Percentiles rank a stretch among this genome's conserved stretches.
Evolutionary conservation across 92 coral and sea anemone species (phyloP).

Genomic region (Siderastrea siderea): DNA sequence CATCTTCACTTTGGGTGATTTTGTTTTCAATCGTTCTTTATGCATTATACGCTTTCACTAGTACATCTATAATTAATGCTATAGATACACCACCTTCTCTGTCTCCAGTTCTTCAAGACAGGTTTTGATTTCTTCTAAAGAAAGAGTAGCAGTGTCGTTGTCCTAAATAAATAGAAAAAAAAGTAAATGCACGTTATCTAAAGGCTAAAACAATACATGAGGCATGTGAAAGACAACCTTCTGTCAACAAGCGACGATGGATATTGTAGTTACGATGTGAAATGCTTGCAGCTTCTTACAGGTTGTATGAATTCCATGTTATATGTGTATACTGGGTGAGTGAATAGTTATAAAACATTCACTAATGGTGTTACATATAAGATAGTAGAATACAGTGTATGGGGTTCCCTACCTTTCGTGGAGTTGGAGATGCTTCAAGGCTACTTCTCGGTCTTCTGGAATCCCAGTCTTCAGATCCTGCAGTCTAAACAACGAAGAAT

Average conservation of each 20-base stretch:
- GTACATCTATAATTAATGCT: neutral
- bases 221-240: too few relatives aligned
- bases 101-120: conserved; percentile 86
- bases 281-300: too few relatives aligned
- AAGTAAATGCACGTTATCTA: too few relatives aligned
- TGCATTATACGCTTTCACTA: neutral
- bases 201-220: too few relatives aligned
- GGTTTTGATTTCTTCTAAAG: conserved; percentile 93
- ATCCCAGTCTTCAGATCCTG: conserved; percentile 58
- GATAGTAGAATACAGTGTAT: neutral
- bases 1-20: too few relatives aligned
- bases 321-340: neutral
- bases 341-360: neutral
- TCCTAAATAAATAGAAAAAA: neutral
- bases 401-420: neutral
- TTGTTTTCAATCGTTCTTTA: neutral
- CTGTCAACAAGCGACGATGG: too few relatives aligned
- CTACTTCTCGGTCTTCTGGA: conserved; percentile 35
- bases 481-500: conserved; percentile 5
- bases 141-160: conserved; percentile 53
- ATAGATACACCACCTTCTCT: conserved; percentile 76
- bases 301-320: too few relatives aligned
- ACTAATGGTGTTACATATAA: neutral
- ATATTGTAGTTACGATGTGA: too few relatives aligned
- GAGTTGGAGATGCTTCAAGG: conserved; percentile 13